Conservation (phyloP, 2,888 invertebrate genomes). For the Apamea anceps region DNA sequence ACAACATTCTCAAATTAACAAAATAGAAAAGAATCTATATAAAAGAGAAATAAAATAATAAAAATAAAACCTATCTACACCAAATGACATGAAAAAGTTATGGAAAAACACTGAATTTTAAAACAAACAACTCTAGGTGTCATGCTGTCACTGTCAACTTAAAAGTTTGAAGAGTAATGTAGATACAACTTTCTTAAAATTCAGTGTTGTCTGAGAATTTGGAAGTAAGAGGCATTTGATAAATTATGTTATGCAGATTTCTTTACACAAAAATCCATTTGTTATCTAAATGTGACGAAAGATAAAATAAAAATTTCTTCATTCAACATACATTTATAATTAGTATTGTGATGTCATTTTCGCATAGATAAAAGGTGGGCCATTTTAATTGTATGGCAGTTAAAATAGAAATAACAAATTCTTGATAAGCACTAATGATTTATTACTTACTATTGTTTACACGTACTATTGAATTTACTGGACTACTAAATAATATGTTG, state of each 20-base stretch:
- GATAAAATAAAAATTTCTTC: conserved; percentile 11
- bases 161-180: not conserved
- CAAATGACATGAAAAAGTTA: not conserved
- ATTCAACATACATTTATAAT: not conserved
- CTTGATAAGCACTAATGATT: conserved; percentile 34
- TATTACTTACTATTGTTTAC: conserved; percentile 11
- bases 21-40: not conserved
- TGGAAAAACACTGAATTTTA: not conserved
- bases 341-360: conserved; percentile 33
- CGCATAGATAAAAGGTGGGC: conserved; percentile 2
- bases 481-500: conserved; percentile 17
- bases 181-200: not conserved
- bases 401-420: conserved; percentile 15
- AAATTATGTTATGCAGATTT: not conserved
- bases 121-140: not conserved
- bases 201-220: not conserved
- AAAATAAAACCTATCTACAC: not conserved
- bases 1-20: not conserved
- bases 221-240: not conserved
- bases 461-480: conserved; percentile 14
- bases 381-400: conserved; percentile 4
- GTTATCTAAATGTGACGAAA: conserved; percentile 16
- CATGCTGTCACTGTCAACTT: not conserved
- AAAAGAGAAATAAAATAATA: not conserved
- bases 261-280: not conserved